These are phyloP conservation scores for Cassiopea xamachana DNA, from an alignment of 30 jellyfish, hydroid and myxozoan species.

Conservation along the genomic window DNA sequence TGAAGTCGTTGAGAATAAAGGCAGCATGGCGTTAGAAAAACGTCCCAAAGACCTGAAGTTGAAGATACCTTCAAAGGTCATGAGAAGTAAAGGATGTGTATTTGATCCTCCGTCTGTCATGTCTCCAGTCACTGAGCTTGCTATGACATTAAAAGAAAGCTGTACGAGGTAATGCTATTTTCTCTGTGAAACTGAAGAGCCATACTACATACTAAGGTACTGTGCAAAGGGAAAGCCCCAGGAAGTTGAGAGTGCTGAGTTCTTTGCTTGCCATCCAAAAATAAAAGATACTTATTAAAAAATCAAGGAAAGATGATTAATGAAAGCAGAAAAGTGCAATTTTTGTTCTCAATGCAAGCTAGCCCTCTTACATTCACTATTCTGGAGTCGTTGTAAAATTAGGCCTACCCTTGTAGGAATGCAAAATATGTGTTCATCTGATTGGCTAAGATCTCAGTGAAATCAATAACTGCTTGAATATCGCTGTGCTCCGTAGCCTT, in stretches of 20 bases:
- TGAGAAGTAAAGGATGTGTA: background rate
- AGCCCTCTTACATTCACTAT: too few relatives aligned
- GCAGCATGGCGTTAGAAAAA: conserved; percentile 25
- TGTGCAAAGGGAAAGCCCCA: too few relatives aligned
- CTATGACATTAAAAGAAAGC: conserved; percentile 77
- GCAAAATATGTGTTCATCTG: background rate
- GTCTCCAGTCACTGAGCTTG: conserved; percentile 97
- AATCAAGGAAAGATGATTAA: too few relatives aligned
- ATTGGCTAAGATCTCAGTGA: background rate
- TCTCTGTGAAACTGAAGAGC: background rate
- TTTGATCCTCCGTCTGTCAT: conserved; percentile 56
- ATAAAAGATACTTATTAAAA: too few relatives aligned
- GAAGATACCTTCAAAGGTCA: conserved; percentile 15
- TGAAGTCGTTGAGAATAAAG: background rate
- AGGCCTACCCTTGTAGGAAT: too few relatives aligned
- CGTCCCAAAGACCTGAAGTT: conserved; percentile 12
- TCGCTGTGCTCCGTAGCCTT: background rate
- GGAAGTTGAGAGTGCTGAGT: too few relatives aligned
- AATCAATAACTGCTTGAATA: background rate
- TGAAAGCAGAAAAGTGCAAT: too few relatives aligned
- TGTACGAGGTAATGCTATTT: conserved; percentile 43
- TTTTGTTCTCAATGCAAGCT: background rate
- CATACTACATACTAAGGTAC: too few relatives aligned
- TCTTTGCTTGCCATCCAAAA: too few relatives aligned
- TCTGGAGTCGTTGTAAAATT: too few relatives aligned